These are phyloP conservation scores for Tragelaphus imberbis DNA, from an alignment of 2,113 vertebrate species.

Conservation along the genomic window DNA sequence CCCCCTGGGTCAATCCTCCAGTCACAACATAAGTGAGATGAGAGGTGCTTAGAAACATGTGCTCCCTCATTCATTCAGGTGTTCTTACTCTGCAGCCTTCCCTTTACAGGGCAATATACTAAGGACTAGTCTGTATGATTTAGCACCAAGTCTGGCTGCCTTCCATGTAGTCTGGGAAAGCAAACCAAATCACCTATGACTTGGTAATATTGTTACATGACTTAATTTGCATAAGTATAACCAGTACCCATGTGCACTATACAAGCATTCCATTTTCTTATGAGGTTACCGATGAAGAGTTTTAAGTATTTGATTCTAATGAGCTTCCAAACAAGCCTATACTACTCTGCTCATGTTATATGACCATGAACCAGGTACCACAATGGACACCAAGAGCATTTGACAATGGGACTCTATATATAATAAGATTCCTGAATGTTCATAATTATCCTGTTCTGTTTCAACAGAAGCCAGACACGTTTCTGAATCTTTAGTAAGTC, in stretches of 20 bases:
- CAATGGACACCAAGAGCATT: background rate
- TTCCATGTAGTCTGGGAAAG: background rate
- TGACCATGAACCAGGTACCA: background rate
- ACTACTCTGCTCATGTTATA: background rate
- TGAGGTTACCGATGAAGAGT: background rate
- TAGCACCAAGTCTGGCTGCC: background rate
- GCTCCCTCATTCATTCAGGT: background rate
- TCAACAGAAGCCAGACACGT: background rate
- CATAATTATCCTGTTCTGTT: background rate
- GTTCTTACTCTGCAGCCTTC: background rate
- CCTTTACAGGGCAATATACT: background rate
- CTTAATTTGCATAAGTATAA: background rate
- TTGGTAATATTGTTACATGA: background rate
- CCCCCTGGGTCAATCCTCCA: background rate
- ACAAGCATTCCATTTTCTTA: background rate
- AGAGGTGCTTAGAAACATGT: background rate
- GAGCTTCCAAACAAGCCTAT: background rate
- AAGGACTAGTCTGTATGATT: background rate
- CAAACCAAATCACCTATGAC: background rate
- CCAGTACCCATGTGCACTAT: background rate
- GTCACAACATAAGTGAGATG: background rate
- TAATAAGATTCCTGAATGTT: background rate
- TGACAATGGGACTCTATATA: background rate
- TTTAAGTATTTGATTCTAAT: background rate
- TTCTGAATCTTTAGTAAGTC: background rate